These are phyloP conservation scores for Pristionchus arcanus DNA, from an alignment of 2,888 invertebrate species.

Conservation along the genomic window DNA sequence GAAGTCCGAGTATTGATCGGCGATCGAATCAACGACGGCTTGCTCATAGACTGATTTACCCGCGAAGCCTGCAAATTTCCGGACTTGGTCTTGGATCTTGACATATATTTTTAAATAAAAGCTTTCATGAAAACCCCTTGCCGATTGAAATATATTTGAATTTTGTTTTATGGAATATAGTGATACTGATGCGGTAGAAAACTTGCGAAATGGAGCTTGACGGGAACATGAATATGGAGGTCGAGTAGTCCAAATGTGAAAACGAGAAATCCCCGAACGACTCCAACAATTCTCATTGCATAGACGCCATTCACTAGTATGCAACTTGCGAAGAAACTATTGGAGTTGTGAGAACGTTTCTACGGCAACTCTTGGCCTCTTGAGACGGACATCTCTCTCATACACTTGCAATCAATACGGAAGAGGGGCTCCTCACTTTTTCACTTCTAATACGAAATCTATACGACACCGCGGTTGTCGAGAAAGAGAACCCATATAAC, in stretches of 20 bases:
- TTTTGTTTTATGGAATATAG: no score
- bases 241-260: not conserved
- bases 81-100: no score
- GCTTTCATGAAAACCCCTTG: no score
- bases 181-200: not conserved
- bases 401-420: not conserved
- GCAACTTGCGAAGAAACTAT: not conserved
- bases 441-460: no score
- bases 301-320: not conserved
- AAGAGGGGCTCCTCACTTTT: not conserved
- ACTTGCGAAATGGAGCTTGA: not conserved
- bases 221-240: not conserved
- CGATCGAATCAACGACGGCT: slow-evolving; percentile 50
- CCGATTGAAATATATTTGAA: no score
- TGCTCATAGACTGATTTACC: slow-evolving; percentile 51
- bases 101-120: no score
- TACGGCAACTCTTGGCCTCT: not conserved
- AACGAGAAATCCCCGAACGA: not conserved
- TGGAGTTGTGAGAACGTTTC: not conserved
- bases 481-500: no score
- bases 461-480: no score
- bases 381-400: not conserved
- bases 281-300: not conserved
- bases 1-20: slow-evolving; percentile 52
- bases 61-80: slow-evolving; percentile 31